Evolutionary conservation across 1,140 invertebrate genomes (phyloP).

Genomic region (Drosophila insularis): DNA sequence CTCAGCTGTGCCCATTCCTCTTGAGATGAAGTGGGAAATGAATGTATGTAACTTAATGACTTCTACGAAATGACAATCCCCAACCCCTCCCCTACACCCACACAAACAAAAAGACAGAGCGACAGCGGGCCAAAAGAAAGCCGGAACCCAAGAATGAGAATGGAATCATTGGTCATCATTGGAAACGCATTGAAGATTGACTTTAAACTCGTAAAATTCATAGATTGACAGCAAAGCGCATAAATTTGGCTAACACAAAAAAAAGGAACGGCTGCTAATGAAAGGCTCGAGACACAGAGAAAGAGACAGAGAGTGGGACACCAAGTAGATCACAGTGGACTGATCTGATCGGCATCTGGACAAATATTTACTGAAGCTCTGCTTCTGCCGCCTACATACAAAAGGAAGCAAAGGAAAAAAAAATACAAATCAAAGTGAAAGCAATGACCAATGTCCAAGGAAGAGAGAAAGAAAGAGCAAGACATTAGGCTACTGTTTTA

Average conservation of each 20-base stretch:
- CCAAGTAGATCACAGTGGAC: not conserved
- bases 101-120: not conserved
- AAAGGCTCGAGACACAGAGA: conserved; percentile 58
- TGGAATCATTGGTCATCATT: conserved; percentile 43
- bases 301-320: not conserved
- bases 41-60: conserved; percentile 7
- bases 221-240: conserved; percentile 63
- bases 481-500: conserved; percentile 75
- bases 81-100: not conserved
- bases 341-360: conserved; percentile 54
- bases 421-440: conserved; percentile 74
- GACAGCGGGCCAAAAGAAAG: not conserved
- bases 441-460: conserved; percentile 58
- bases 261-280: conserved; percentile 66
- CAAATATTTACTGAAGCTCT: conserved; percentile 77
- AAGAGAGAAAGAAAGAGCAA: conserved; percentile 35
- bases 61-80: conserved; percentile 14
- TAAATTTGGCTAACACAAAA: conserved; percentile 58
- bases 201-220: conserved; percentile 62
- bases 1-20: not conserved
- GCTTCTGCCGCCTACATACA: conserved; percentile 59
- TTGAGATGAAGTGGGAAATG: conserved; percentile 2
- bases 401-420: conserved; percentile 13
- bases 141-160: conserved; percentile 24
- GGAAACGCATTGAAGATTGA: conserved; percentile 54